phyloP scores from a whole-genome alignment of 2,888 invertebrate species.

The Mythimna pallens region DNA sequence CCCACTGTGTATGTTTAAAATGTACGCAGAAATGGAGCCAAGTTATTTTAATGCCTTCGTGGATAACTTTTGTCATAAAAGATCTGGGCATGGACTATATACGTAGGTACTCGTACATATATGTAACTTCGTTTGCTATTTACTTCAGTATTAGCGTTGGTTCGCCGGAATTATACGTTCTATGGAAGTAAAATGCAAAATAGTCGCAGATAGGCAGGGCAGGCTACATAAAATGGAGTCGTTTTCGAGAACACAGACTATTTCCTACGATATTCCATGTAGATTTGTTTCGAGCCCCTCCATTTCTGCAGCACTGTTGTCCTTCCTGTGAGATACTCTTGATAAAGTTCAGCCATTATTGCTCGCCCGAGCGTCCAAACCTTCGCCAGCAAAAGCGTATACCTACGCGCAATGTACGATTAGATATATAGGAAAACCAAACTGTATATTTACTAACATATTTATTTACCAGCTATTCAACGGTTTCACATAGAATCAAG shows the following conservation, averaged over 20 bases:
- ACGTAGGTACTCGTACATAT: background rate
- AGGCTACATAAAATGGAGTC: background rate
- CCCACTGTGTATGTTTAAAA: constrained; percentile 42
- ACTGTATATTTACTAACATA: too few relatives aligned
- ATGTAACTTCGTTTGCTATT: constrained; percentile 2
- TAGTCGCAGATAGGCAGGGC: background rate
- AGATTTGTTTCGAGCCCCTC: constrained; percentile 13
- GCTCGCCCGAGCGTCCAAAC: background rate
- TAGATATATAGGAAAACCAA: background rate
- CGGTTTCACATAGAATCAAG: background rate
- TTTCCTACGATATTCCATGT: constrained; percentile 16
- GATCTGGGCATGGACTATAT: constrained; percentile 5
- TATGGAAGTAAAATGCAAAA: background rate
- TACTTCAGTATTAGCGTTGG: background rate
- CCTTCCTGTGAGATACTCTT: constrained; percentile 23
- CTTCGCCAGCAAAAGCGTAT: background rate
- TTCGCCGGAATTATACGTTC: background rate
- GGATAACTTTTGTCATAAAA: constrained; percentile 30
- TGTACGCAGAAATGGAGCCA: constrained; percentile 30
- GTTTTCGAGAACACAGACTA: background rate
- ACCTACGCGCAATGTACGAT: background rate
- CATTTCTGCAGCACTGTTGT: constrained; percentile 11
- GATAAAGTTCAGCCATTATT: constrained; percentile 33
- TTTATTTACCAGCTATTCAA: background rate
- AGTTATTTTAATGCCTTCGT: constrained; percentile 29